Conservation (phyloP, 1,140 invertebrate genomes). For the Apis dorsata region DNA sequence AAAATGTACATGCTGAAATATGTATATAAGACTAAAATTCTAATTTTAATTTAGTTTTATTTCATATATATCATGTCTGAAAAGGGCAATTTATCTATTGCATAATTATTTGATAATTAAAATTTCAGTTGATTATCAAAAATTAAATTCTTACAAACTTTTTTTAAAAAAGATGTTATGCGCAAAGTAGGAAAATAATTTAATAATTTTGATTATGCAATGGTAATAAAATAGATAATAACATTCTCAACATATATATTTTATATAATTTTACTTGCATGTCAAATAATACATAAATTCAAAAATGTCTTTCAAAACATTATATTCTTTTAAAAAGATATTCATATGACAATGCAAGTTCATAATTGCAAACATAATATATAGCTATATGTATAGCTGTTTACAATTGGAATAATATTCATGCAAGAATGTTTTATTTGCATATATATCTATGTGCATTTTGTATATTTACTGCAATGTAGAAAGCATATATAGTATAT, state of each 20-base stretch:
- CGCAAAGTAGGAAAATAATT: background rate
- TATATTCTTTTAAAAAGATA: slow-evolving; percentile 37
- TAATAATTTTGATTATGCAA: background rate
- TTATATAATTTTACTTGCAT: slow-evolving; percentile 42
- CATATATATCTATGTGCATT: slow-evolving; percentile 48
- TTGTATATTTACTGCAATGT: slow-evolving; percentile 45
- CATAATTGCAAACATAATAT: slow-evolving; percentile 47
- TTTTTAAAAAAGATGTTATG: background rate
- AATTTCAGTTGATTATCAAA: too few species aligned
- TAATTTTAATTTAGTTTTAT: background rate
- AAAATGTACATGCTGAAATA: background rate
- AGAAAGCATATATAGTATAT: slow-evolving; percentile 54
- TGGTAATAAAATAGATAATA: slow-evolving; percentile 27
- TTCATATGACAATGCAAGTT: slow-evolving; percentile 43
- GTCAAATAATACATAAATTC: slow-evolving; percentile 49
- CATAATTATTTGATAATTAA: background rate
- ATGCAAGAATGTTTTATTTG: slow-evolving; percentile 45
- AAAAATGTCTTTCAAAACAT: slow-evolving; percentile 38
- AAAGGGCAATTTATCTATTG: background rate
- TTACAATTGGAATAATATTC: slow-evolving; percentile 53
- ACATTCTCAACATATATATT: slow-evolving; percentile 27
- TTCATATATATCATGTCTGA: background rate
- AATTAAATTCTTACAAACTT: background rate
- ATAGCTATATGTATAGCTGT: slow-evolving; percentile 39
- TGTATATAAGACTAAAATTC: background rate